Conservation (phyloP, 2,113 vertebrate species). For the Tychaedon coryphoeus region DNA sequence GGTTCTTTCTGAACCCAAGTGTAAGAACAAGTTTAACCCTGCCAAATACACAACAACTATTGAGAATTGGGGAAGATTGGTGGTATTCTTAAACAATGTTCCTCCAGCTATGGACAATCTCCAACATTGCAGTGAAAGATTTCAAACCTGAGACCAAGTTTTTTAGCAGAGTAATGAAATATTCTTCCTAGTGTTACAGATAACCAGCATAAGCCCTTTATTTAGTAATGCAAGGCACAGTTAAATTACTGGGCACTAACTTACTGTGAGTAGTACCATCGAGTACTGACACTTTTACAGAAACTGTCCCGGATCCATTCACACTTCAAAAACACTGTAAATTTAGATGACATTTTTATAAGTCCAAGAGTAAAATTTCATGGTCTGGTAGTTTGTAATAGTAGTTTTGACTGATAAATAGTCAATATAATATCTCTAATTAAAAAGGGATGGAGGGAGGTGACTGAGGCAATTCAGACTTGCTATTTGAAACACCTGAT, state of each 20-base stretch:
- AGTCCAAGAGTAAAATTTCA: not conserved
- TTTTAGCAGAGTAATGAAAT: not conserved
- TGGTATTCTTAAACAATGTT: not conserved
- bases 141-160: not conserved
- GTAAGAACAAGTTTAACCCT: not conserved
- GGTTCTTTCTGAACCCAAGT: not conserved
- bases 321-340: not conserved
- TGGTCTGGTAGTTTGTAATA: not conserved
- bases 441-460: not conserved
- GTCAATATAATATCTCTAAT: not conserved
- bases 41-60: rapidly evolving
- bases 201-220: not conserved
- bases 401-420: not conserved
- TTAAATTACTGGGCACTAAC: not conserved
- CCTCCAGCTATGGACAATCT: not conserved
- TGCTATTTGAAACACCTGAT: not conserved
- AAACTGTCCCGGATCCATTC: not conserved
- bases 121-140: not conserved
- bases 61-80: not conserved
- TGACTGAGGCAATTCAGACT: not conserved
- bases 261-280: not conserved
- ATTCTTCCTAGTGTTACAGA: not conserved
- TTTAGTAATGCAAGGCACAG: not conserved
- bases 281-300: not conserved
- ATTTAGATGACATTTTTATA: not conserved